These are phyloP conservation scores for Lordiphosa collinella DNA, from an alignment of 1,140 invertebrate genomes.

Conservation along the genomic window DNA sequence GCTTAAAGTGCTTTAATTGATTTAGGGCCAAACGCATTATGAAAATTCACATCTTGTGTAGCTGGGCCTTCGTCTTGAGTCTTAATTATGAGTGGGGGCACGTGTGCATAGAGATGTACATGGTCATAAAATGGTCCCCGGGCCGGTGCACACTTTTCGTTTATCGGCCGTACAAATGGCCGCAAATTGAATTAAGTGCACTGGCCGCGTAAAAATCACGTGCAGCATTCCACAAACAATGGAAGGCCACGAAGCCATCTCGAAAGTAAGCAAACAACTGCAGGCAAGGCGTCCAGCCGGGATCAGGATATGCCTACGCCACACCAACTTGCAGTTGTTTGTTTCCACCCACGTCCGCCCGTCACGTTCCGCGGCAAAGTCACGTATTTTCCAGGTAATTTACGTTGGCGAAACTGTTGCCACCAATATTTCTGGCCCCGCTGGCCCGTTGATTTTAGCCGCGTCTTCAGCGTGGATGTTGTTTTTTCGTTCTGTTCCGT, in stretches of 20 bases:
- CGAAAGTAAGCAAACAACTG: constrained; percentile 16
- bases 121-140: constrained; percentile 1
- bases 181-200: constrained; percentile 58
- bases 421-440: constrained; percentile 72
- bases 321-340: constrained; percentile 46
- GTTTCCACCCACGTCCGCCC: constrained; percentile 41
- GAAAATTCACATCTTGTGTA: constrained; percentile 16
- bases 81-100: constrained; percentile 9
- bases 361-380: constrained; percentile 67
- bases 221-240: constrained; percentile 18
- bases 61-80: background rate
- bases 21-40: constrained; percentile 39
- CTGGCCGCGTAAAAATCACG: constrained; percentile 59
- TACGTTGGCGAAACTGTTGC: constrained; percentile 75
- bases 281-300: constrained; percentile 16
- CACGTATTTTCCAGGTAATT: constrained; percentile 77
- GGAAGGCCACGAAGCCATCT: background rate
- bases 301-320: constrained; percentile 20
- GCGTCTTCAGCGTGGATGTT: constrained; percentile 30
- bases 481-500: constrained; percentile 11
- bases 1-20: constrained; percentile 69
- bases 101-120: constrained; percentile 1
- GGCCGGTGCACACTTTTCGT: constrained; percentile 18
- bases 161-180: constrained; percentile 30
- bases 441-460: constrained; percentile 57